phyloP scores from a whole-genome alignment of 2,888 invertebrate species.

The Anaspis maculata region DNA sequence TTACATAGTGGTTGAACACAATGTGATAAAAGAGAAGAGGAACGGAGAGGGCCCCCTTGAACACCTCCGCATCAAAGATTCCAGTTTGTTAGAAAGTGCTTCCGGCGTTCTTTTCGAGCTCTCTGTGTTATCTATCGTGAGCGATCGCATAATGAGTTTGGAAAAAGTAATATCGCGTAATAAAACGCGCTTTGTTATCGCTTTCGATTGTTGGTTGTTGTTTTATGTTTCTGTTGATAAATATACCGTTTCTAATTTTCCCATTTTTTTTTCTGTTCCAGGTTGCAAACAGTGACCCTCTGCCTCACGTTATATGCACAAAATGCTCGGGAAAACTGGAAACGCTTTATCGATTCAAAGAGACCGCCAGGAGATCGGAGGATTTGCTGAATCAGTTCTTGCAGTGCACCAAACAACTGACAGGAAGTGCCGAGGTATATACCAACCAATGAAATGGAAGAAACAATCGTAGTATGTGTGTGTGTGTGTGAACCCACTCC shows the following conservation, averaged over 20 bases:
- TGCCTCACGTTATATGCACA: constrained; percentile 70
- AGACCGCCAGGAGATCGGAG: constrained; percentile 67
- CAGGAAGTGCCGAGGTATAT: constrained; percentile 56
- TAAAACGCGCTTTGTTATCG: no score
- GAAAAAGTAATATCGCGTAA: no score
- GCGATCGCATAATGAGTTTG: constrained; percentile 1
- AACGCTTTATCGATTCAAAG: constrained; percentile 68
- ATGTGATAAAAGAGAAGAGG: no score
- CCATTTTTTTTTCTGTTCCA: constrained; percentile 39
- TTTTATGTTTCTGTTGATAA: no score
- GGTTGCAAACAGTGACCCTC: constrained; percentile 67
- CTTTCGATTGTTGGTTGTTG: no score
- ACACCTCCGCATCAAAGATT: not conserved
- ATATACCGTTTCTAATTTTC: no score
- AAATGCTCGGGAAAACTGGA: constrained; percentile 69
- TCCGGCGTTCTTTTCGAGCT: constrained; percentile 17
- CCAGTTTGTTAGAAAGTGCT: constrained; percentile 21
- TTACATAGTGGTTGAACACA: no score
- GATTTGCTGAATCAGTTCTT: constrained; percentile 67
- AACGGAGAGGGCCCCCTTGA: not conserved
- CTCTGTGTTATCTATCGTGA: constrained; percentile 5
- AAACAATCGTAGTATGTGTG: no score
- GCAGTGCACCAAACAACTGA: constrained; percentile 59
- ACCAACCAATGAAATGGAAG: no score
- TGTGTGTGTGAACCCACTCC: no score